phyloP scores from a whole-genome alignment of 2,113 vertebrate species.

The Brevimyrus niger region DNA sequence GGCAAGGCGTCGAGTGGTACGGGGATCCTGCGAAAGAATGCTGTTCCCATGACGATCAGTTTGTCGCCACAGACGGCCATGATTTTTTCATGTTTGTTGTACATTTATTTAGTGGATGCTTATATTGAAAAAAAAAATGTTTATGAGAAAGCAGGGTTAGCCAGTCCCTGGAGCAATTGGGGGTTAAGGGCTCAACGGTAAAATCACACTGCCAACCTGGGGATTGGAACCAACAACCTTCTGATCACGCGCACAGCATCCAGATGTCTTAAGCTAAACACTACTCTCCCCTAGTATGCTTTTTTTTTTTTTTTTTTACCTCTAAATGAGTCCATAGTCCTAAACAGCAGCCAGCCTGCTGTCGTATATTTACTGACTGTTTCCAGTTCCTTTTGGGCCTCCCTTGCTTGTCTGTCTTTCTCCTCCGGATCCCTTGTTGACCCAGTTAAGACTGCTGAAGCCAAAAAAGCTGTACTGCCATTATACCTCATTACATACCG shows the following conservation, averaged over 20 bases:
- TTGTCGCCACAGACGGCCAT: constrained; percentile 25
- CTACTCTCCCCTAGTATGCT: not conserved
- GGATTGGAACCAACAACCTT: not conserved
- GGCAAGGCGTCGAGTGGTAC: constrained; percentile 23
- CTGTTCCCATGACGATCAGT: constrained; percentile 36
- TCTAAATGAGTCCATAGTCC: not conserved
- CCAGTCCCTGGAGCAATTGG: not conserved
- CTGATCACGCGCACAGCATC: not conserved
- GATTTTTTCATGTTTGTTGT: constrained; percentile 24
- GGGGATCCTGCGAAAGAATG: constrained; percentile 18
- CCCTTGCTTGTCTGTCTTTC: constrained; percentile 21
- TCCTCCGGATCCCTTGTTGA: constrained; percentile 34
- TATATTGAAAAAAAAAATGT: not conserved
- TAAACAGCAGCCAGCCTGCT: not conserved
- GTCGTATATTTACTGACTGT: constrained; percentile 18
- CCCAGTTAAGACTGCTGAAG: constrained; percentile 2
- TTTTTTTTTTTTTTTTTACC: not conserved
- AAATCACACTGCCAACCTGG: not conserved
- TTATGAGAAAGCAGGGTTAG: not conserved
- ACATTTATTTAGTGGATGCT: constrained; percentile 16
- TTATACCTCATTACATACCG: not conserved
- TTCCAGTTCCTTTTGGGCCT: constrained; percentile 22
- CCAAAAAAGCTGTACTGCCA: not conserved
- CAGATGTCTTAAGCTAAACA: not conserved
- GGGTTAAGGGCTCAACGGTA: not conserved